These are phyloP conservation scores for Sapayoa aenigma DNA, from an alignment of 2,113 vertebrate species.

Conservation along the genomic window DNA sequence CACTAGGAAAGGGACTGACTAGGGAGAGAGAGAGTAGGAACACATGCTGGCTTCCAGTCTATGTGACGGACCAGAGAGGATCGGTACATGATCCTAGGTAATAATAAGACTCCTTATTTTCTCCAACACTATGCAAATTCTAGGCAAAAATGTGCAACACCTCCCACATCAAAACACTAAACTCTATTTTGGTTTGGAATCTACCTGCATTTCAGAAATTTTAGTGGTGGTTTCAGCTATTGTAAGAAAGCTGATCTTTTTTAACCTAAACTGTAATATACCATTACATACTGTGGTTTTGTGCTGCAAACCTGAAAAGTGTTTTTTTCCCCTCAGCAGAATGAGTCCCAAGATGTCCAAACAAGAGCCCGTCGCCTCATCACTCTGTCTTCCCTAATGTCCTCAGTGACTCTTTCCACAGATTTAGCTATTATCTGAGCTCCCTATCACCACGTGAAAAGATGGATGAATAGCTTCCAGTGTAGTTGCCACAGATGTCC, in stretches of 20 bases:
- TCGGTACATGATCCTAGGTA: neutral
- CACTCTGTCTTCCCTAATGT: neutral
- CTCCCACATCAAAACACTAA: neutral
- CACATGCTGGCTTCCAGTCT: neutral
- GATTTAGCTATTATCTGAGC: neutral
- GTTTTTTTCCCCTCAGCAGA: neutral
- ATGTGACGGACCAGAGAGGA: neutral
- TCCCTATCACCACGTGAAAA: neutral
- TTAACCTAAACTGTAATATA: neutral
- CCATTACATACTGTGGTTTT: neutral
- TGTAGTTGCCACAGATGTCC: neutral
- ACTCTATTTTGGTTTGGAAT: neutral
- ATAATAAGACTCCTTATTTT: neutral
- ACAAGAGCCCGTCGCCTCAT: neutral
- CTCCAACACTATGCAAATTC: neutral
- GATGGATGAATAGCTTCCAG: constrained; percentile 22
- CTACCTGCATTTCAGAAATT: neutral
- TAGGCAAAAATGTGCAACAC: neutral
- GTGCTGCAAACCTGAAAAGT: neutral
- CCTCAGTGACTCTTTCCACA: neutral
- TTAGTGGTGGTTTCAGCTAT: neutral
- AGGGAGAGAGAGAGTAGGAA: neutral
- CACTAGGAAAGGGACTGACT: neutral
- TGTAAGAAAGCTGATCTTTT: neutral
- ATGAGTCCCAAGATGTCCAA: neutral